Conservation (phyloP, 2,797 vertebrate genomes). For the Pseudopleuronectes americanus region DNA sequence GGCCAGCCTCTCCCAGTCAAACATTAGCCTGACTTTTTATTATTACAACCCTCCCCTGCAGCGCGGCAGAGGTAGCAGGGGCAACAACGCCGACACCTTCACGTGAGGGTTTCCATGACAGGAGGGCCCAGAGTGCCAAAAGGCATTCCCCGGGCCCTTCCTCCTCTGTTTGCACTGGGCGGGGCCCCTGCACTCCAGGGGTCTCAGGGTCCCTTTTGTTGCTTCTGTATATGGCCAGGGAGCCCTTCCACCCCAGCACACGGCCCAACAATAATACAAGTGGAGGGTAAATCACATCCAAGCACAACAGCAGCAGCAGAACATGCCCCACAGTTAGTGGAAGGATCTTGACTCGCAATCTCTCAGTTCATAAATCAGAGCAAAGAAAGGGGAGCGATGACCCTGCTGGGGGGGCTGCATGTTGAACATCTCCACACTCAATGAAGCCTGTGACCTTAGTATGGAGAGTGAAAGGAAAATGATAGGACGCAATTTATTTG, state of each 20-base stretch:
- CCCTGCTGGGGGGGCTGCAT: slow-evolving; percentile 12
- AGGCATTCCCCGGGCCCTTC: slow-evolving; percentile 56
- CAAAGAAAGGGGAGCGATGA: slow-evolving; percentile 25
- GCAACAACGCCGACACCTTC: slow-evolving; percentile 40
- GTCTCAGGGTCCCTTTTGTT: slow-evolving; percentile 73
- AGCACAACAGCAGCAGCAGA: slow-evolving; percentile 31
- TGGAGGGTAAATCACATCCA: slow-evolving; percentile 55
- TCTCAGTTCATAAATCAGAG: slow-evolving; percentile 63
- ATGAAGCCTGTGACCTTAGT: background rate
- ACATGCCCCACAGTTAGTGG: slow-evolving; percentile 23
- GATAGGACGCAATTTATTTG: background rate
- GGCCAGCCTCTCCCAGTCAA: slow-evolving; percentile 53
- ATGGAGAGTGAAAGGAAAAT: background rate
- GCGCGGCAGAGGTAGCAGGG: slow-evolving; percentile 32
- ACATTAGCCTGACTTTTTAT: slow-evolving; percentile 69
- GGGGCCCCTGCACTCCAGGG: slow-evolving; percentile 62
- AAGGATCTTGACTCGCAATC: slow-evolving; percentile 23
- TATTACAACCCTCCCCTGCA: slow-evolving; percentile 30
- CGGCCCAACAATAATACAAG: slow-evolving; percentile 64
- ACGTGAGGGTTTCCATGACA: slow-evolving; percentile 66
- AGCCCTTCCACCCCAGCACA: slow-evolving; percentile 70
- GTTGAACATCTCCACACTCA: slow-evolving; percentile 32
- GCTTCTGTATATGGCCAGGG: slow-evolving; percentile 44
- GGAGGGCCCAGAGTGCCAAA: slow-evolving; percentile 55
- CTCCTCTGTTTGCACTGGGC: slow-evolving; percentile 66